phyloP scores from a whole-genome alignment of 23 tunicate species.

The Botrylloides violaceus region DNA sequence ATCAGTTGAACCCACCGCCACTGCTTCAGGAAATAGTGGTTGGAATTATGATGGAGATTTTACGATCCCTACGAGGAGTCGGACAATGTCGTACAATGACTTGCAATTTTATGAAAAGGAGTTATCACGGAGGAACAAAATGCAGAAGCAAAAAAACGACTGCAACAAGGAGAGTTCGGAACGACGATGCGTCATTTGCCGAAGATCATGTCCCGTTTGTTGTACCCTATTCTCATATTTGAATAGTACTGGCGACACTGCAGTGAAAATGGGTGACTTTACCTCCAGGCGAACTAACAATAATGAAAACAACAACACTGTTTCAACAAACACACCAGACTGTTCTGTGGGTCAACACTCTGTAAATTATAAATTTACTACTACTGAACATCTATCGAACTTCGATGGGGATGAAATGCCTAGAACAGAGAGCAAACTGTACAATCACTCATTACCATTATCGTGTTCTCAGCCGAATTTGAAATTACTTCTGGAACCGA shows the following conservation, averaged over 20 bases:
- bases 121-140: neutral
- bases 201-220: conserved; percentile 4
- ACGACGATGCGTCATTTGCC: neutral
- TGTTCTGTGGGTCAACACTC: too few species aligned
- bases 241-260: neutral
- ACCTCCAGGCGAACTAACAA: neutral
- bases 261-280: neutral
- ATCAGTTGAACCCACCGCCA: too few species aligned
- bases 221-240: neutral
- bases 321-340: neutral
- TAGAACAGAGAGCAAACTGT: too few species aligned
- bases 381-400: too few species aligned
- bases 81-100: neutral
- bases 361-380: too few species aligned
- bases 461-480: neutral
- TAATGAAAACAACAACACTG: neutral
- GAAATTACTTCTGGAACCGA: neutral
- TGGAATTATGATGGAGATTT: neutral
- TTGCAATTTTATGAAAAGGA: neutral
- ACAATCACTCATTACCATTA: neutral
- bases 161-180: neutral
- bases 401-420: too few species aligned
- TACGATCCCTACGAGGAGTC: neutral
- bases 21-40: too few species aligned
- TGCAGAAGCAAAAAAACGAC: neutral